Percentiles rank a stretch among this genome's conserved stretches.
Conservation (phyloP, 2,888 invertebrate species). For the Torymus texanus region DNA sequence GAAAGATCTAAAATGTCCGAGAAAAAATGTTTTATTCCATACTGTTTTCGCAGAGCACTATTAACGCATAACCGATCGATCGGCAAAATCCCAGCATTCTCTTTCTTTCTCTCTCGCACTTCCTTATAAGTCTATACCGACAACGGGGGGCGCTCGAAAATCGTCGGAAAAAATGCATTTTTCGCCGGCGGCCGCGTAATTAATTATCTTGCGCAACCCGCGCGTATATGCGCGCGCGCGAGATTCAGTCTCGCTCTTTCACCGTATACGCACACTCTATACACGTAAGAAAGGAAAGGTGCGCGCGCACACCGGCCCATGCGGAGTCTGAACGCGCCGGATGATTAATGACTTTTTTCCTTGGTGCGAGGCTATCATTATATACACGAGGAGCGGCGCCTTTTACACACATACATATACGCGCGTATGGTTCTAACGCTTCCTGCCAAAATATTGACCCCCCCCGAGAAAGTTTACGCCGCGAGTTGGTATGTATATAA, state of each 20-base stretch:
- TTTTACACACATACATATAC: too few relatives aligned
- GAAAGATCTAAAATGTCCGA: too few relatives aligned
- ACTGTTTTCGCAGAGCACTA: too few relatives aligned
- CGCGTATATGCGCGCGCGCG: too few relatives aligned
- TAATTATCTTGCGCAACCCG: conserved; percentile 17
- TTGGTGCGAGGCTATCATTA: background rate
- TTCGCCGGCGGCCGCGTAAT: background rate
- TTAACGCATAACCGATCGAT: background rate
- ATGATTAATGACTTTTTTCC: conserved; percentile 38
- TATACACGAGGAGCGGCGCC: too few relatives aligned
- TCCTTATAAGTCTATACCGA: background rate
- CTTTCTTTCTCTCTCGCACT: background rate
- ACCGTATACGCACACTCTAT: background rate
- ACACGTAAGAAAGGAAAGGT: conserved; percentile 4
- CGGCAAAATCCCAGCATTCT: background rate
- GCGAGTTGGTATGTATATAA: background rate
- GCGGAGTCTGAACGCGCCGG: background rate
- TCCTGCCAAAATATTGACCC: conserved; percentile 29
- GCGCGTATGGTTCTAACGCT: background rate
- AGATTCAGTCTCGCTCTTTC: conserved; percentile 13
- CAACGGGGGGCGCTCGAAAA: too few relatives aligned
- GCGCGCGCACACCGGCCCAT: background rate
- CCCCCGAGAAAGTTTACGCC: conserved; percentile 4
- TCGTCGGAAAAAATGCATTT: background rate
- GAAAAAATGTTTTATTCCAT: too few relatives aligned